phyloP scores from a whole-genome alignment of 1,140 invertebrate species.

The Pygmarrhopalites habei region DNA sequence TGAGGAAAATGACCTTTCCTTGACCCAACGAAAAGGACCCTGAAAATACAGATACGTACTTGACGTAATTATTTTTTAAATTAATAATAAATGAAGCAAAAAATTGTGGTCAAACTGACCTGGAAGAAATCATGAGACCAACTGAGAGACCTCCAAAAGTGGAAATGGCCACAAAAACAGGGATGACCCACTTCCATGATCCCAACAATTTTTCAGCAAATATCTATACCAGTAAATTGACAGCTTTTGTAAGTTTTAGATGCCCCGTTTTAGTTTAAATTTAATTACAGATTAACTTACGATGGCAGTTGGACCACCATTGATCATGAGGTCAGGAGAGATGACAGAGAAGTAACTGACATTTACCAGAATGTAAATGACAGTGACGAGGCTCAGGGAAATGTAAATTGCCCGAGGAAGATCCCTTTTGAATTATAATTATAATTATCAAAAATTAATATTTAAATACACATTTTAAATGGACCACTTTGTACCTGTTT shows the following conservation, averaged over 20 bases:
- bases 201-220: conserved; percentile 78
- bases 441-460: conserved; percentile 6
- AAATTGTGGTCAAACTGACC: no score
- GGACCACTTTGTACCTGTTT: conserved; percentile 55
- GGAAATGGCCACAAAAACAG: conserved; percentile 76
- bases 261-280: background rate
- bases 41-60: no score
- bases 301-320: conserved; percentile 86
- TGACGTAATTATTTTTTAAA: no score
- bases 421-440: conserved; percentile 54
- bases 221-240: conserved; percentile 47
- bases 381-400: conserved; percentile 79
- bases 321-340: conserved; percentile 64
- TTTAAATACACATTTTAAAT: background rate
- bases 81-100: no score
- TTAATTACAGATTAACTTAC: conserved; percentile 43
- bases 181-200: conserved; percentile 74
- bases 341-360: conserved; percentile 86
- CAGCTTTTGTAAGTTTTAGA: background rate
- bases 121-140: conserved; percentile 80
- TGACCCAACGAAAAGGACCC: conserved; percentile 84
- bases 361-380: conserved; percentile 84
- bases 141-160: conserved; percentile 83
- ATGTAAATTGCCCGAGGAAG: conserved; percentile 82
- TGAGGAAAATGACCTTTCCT: conserved; percentile 56